A percentile compares a stretch with the other conserved stretches of the same genome.
Evolutionary conservation across 2,113 vertebrate species (phyloP).

Genomic region (Seriola quinqueradiata): DNA sequence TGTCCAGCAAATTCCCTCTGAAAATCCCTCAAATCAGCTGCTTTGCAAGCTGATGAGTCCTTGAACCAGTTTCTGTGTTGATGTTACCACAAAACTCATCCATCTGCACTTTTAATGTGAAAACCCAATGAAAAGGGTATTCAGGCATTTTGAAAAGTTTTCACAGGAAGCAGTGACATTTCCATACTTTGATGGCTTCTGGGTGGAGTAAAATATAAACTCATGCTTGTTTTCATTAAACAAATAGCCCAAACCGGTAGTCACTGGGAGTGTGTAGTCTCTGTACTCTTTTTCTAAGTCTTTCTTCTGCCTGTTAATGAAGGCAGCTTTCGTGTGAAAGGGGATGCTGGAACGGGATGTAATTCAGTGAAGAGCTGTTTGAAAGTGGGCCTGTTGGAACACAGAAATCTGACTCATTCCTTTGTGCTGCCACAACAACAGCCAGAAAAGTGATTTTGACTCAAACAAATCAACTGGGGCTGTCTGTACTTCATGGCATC

Average conservation of each 20-base stretch:
- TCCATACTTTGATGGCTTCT: not conserved
- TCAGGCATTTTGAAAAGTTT: conserved; percentile 26
- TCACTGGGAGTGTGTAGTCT: conserved; percentile 32
- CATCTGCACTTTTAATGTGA: conserved; percentile 39
- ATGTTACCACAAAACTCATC: conserved; percentile 1
- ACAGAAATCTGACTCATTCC: conserved; percentile 42
- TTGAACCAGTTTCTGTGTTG: conserved; percentile 43
- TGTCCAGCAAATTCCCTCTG: conserved; percentile 36
- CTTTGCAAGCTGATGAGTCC: conserved; percentile 36
- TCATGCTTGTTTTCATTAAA: conserved; percentile 27
- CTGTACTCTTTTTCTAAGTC: not conserved
- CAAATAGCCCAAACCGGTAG: conserved; percentile 15
- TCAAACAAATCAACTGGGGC: not conserved
- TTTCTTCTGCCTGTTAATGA: conserved; percentile 29
- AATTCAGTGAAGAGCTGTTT: conserved; percentile 36
- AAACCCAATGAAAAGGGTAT: conserved; percentile 26
- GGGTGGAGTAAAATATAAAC: conserved; percentile 22
- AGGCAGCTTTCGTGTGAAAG: conserved; percentile 13
- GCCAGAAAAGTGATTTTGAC: conserved; percentile 18
- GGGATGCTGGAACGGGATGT: conserved; percentile 8
- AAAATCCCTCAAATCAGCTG: conserved; percentile 58
- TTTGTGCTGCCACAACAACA: conserved; percentile 35
- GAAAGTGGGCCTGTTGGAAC: conserved; percentile 36
- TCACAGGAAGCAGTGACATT: conserved; percentile 18
- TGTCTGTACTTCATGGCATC: not conserved